These are phyloP conservation scores for Smutsia temminckii DNA, from an alignment of 2,797 vertebrate species.

Conservation along the genomic window DNA sequence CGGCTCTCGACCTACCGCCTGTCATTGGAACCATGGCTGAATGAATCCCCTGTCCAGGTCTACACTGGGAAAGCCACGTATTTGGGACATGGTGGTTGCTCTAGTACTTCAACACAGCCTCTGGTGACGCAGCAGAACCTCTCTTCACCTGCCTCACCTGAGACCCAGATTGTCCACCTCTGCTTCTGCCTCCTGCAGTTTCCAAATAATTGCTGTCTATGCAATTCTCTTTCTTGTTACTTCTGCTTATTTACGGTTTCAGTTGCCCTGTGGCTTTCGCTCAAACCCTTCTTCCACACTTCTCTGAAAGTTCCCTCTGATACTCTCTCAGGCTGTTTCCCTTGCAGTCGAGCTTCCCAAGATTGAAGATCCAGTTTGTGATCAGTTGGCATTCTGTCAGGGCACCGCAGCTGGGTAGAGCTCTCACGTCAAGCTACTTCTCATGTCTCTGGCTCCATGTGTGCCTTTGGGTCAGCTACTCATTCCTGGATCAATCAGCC, in stretches of 20 bases:
- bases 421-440: background rate
- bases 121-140: background rate
- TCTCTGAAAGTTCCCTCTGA: background rate
- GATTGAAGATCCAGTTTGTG: background rate
- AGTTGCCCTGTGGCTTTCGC: background rate
- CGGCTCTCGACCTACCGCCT: background rate
- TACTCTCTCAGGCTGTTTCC: background rate
- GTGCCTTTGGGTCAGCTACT: background rate
- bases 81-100: fast-evolving
- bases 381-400: background rate
- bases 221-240: background rate
- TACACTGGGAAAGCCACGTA: fast-evolving
- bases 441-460: background rate
- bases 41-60: background rate
- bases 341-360: background rate
- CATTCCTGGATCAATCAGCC: background rate
- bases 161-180: background rate
- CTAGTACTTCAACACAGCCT: background rate
- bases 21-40: background rate
- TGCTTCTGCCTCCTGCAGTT: background rate
- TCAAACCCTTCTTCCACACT: background rate
- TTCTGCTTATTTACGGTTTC: background rate
- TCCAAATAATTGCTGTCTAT: background rate
- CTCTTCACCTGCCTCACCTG: background rate
- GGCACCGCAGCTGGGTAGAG: background rate